phyloP scores from a whole-genome alignment of 1,140 invertebrate genomes.

The Calephelis virginiensis region DNA sequence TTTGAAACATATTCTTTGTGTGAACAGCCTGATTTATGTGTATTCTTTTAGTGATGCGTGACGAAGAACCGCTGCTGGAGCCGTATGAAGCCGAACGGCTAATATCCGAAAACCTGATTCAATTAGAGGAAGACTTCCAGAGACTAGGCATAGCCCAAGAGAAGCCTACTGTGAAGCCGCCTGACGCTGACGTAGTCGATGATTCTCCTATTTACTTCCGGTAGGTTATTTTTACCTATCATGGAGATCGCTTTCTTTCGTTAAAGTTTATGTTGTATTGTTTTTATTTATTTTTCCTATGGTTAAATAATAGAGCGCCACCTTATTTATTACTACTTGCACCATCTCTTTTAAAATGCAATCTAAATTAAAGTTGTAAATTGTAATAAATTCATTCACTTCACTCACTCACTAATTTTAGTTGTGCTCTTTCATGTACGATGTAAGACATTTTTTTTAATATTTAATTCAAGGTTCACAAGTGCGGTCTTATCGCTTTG shows the following conservation, averaged over 20 bases:
- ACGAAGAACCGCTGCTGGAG: slow-evolving; percentile 70
- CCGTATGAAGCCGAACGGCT: slow-evolving; percentile 77
- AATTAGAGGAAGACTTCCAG: slow-evolving; percentile 82
- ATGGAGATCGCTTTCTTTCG: not conserved
- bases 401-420: no score
- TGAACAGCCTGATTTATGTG: no score
- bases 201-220: slow-evolving; percentile 87
- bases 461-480: no score
- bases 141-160: slow-evolving; percentile 65
- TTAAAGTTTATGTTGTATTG: not conserved
- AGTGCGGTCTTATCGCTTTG: no score
- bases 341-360: no score
- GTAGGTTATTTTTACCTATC: slow-evolving; percentile 49
- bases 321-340: no score
- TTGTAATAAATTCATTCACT: no score
- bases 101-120: slow-evolving; percentile 83
- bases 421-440: no score
- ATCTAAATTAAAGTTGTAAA: no score
- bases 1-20: no score
- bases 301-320: slow-evolving; percentile 45
- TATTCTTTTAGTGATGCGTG: slow-evolving; percentile 45
- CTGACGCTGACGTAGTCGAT: slow-evolving; percentile 68
- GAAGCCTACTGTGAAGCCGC: slow-evolving; percentile 50
- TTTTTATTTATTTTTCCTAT: slow-evolving; percentile 68
- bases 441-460: no score